phyloP scores from a whole-genome alignment of 2,888 invertebrate species.

The Drosophila merina region DNA sequence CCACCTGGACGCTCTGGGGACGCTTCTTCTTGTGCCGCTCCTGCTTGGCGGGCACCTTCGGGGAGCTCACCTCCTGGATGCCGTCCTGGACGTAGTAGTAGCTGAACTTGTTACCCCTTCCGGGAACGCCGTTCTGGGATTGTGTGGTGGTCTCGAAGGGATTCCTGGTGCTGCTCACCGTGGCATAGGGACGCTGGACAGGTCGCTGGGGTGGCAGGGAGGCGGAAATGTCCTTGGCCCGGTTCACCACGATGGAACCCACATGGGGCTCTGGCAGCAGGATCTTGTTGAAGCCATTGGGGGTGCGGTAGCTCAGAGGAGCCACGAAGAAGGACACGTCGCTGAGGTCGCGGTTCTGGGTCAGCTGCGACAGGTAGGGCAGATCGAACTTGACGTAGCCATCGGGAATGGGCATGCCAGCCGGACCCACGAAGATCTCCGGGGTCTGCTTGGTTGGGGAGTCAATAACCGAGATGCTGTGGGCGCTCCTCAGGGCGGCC shows the following conservation, averaged over 20 bases:
- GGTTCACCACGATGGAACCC: slow-evolving; percentile 92
- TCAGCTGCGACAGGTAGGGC: slow-evolving; percentile 89
- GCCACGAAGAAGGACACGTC: slow-evolving; percentile 94
- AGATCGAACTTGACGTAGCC: slow-evolving; percentile 92
- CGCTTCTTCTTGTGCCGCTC: slow-evolving; percentile 82
- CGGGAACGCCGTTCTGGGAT: slow-evolving; percentile 46
- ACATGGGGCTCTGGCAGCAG: slow-evolving; percentile 94
- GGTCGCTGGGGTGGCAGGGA: slow-evolving; percentile 51
- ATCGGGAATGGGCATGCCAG: slow-evolving; percentile 88
- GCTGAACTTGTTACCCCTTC: slow-evolving; percentile 80
- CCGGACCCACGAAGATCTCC: slow-evolving; percentile 92
- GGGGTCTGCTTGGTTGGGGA: slow-evolving; percentile 88
- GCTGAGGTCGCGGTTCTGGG: slow-evolving; percentile 86
- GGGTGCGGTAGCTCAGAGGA: slow-evolving; percentile 93
- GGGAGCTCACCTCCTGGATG: slow-evolving; percentile 80
- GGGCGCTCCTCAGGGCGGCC: slow-evolving; percentile 88
- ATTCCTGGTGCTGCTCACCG: slow-evolving; percentile 52
- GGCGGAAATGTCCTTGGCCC: slow-evolving; percentile 68
- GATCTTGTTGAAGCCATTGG: slow-evolving; percentile 92
- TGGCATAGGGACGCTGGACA: slow-evolving; percentile 56
- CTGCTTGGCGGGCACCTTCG: slow-evolving; percentile 78
- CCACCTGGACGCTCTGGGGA: slow-evolving; percentile 71
- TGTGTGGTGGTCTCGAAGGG: slow-evolving; percentile 66
- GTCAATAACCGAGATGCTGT: slow-evolving; percentile 91
- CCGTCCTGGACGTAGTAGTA: slow-evolving; percentile 80